Percentiles rank a stretch among this genome's conserved stretches.
These are phyloP conservation scores for Tiphia femorata DNA, from an alignment of 2,888 invertebrate species.

Conservation along the genomic window DNA sequence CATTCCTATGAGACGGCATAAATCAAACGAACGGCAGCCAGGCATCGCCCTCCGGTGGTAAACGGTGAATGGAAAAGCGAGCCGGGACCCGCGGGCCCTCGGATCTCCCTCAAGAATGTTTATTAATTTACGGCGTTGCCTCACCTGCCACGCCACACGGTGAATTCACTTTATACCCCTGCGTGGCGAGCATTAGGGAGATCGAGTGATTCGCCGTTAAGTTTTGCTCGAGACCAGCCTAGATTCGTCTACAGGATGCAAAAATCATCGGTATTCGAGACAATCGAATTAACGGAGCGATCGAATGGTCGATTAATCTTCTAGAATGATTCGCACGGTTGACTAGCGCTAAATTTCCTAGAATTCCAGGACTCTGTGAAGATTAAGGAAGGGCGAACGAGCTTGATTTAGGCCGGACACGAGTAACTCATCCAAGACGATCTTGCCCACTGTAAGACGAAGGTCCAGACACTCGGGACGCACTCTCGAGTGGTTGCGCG, in stretches of 20 bases:
- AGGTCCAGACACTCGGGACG: conserved; percentile 61
- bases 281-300: too few species aligned
- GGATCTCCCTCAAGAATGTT: conserved; percentile 58
- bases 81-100: conserved; percentile 33
- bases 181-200: too few species aligned
- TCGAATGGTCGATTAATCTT: too few species aligned
- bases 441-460: conserved; percentile 54
- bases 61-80: conserved; percentile 27
- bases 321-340: too few species aligned
- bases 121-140: conserved; percentile 58
- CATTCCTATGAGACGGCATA: conserved; percentile 59
- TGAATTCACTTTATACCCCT: too few species aligned
- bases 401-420: conserved; percentile 18
- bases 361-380: conserved; percentile 3
- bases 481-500: conserved; percentile 56
- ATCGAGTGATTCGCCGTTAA: too few species aligned
- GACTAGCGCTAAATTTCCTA: background rate
- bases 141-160: conserved; percentile 16
- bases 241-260: too few species aligned
- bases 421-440: conserved; percentile 52
- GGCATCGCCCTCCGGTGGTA: conserved; percentile 20
- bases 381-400: conserved; percentile 18
- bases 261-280: too few species aligned
- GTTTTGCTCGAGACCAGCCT: too few species aligned
- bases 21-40: conserved; percentile 43